Percentiles rank a stretch among this genome's conserved stretches.
These are phyloP conservation scores for Papilio gigon DNA, from an alignment of 2,888 invertebrate species.

Conservation along the genomic window DNA sequence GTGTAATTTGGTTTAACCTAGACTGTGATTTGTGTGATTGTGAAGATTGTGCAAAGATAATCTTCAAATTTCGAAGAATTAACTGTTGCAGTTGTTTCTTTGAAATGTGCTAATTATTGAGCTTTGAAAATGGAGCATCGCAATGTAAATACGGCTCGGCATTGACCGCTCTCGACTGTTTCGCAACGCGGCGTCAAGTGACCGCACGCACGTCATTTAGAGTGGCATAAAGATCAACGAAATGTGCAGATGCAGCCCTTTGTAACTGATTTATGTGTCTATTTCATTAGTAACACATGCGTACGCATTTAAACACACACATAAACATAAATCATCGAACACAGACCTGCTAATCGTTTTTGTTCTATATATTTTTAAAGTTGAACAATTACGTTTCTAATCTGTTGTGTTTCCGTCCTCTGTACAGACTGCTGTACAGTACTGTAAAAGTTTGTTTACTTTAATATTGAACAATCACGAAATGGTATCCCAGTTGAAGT, in stretches of 20 bases:
- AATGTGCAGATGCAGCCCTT: constrained; percentile 31
- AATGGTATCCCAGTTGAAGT: background rate
- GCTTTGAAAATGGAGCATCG: constrained; percentile 18
- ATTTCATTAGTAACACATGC: background rate
- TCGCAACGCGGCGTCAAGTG: constrained; percentile 36
- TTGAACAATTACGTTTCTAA: background rate
- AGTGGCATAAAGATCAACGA: constrained; percentile 19
- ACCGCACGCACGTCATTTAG: constrained; percentile 27
- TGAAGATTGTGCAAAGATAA: background rate
- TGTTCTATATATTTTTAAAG: too few relatives aligned
- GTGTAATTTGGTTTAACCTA: too few relatives aligned
- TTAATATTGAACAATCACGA: constrained; percentile 1
- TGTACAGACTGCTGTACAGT: background rate
- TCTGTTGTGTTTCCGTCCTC: constrained; percentile 5
- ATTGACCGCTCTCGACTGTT: constrained; percentile 23
- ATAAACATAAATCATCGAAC: too few relatives aligned
- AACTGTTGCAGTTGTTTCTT: background rate
- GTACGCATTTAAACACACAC: too few relatives aligned
- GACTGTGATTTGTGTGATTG: too few relatives aligned
- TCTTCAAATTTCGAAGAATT: constrained; percentile 2
- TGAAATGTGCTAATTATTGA: constrained; percentile 18
- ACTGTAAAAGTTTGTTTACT: background rate
- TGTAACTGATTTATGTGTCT: background rate
- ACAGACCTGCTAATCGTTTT: too few relatives aligned
- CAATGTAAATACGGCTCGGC: constrained; percentile 19